Percentiles rank a stretch among this genome's conserved stretches.
These are phyloP conservation scores for Megalops cyprinoides DNA, from an alignment of 2,797 vertebrate genomes.

Conservation along the genomic window DNA sequence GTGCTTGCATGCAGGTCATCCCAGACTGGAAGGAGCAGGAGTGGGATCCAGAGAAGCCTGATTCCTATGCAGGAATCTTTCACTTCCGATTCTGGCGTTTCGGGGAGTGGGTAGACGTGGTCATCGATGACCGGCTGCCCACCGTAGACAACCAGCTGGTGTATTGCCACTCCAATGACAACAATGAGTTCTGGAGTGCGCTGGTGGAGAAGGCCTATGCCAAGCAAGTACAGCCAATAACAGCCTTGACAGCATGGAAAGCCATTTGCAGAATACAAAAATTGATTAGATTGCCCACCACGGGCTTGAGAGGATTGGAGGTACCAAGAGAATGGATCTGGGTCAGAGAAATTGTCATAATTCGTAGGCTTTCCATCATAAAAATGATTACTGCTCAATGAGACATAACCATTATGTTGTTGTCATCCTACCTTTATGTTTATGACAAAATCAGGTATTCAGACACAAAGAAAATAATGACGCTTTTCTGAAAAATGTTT, in stretches of 20 bases:
- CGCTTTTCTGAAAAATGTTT: no score
- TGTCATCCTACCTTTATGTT: no score
- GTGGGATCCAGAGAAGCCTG: slow-evolving; percentile 81
- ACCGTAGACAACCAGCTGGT: slow-evolving; percentile 85
- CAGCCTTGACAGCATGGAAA: background rate
- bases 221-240: slow-evolving; percentile 76
- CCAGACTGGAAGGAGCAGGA: slow-evolving; percentile 96
- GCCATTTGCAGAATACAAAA: background rate
- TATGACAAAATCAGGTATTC: no score
- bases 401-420: no score
- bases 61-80: slow-evolving; percentile 86
- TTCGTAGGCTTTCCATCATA: no score
- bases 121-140: slow-evolving; percentile 91
- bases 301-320: background rate
- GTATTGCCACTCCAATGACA: slow-evolving; percentile 93
- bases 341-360: no score
- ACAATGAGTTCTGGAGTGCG: slow-evolving; percentile 93
- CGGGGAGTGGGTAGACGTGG: slow-evolving; percentile 89
- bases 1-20: slow-evolving; percentile 83
- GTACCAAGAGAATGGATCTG: no score
- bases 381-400: no score
- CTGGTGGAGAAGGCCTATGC: slow-evolving; percentile 97
- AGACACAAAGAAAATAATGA: no score
- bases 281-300: background rate
- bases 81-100: slow-evolving; percentile 97